phyloP scores from a whole-genome alignment of 1,140 invertebrate genomes.

The Drosophila grimshawi region DNA sequence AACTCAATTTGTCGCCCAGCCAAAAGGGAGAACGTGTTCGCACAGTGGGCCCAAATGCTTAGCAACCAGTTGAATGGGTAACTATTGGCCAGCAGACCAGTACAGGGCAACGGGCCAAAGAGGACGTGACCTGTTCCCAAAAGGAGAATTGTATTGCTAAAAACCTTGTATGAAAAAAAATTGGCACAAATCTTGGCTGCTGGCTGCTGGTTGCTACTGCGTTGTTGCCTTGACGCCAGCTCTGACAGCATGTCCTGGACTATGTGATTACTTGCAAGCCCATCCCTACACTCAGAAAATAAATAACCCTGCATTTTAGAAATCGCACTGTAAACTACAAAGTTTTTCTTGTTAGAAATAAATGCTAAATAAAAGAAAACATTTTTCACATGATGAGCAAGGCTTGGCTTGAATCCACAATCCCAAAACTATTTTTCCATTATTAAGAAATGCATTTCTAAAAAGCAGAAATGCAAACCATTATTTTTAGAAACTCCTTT shows the following conservation, averaged over 20 bases:
- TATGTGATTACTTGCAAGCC: conserved; percentile 12
- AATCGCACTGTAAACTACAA: no score
- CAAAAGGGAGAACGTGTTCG: conserved; percentile 45
- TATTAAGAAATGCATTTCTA: no score
- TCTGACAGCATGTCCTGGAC: conserved; percentile 12
- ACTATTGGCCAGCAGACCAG: conserved; percentile 7
- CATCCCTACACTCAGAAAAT: neutral
- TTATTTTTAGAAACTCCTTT: no score
- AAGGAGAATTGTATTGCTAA: conserved; percentile 7
- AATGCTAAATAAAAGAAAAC: neutral
- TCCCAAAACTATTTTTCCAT: no score
- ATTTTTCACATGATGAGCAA: no score
- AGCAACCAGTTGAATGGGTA: conserved; percentile 32
- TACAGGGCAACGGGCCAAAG: no score
- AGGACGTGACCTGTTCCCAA: conserved; percentile 38
- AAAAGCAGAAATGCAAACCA: no score
- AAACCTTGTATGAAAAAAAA: conserved; percentile 11
- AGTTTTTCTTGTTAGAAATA: no score
- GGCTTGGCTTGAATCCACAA: no score
- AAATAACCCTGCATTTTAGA: no score
- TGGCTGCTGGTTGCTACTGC: conserved; percentile 15
- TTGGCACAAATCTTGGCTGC: conserved; percentile 45
- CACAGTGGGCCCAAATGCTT: conserved; percentile 48
- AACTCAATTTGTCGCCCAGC: conserved; percentile 61
- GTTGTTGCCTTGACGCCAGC: conserved; percentile 55